These are phyloP conservation scores for Cephus runcator DNA, from an alignment of 2,888 invertebrate genomes.

Conservation along the genomic window DNA sequence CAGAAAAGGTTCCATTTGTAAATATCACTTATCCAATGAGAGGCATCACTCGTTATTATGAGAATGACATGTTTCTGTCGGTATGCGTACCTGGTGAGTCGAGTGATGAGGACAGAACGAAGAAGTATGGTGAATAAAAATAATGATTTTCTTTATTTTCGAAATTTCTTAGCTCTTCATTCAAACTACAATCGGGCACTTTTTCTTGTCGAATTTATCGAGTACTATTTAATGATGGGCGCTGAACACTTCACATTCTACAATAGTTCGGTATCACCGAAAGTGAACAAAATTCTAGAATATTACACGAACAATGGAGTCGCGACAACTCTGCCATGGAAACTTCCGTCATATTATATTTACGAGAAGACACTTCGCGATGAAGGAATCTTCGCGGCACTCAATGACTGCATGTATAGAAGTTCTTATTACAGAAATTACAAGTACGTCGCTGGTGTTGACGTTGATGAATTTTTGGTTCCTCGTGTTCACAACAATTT, in stretches of 20 bases:
- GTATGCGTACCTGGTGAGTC: conserved; percentile 36
- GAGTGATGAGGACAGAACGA: not conserved
- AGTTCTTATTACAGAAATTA: conserved; percentile 52
- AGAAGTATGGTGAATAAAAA: not conserved
- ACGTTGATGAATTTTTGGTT: conserved; percentile 54
- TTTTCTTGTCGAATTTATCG: conserved; percentile 67
- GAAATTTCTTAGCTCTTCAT: conserved; percentile 58
- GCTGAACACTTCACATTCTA: conserved; percentile 67
- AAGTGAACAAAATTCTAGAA: conserved; percentile 58
- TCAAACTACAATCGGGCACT: conserved; percentile 62
- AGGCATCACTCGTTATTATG: conserved; percentile 19
- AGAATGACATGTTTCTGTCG: conserved; percentile 26
- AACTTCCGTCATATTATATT: conserved; percentile 45
- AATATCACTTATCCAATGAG: conserved; percentile 30
- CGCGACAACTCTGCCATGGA: conserved; percentile 65
- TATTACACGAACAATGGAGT: conserved; percentile 55
- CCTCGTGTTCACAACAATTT: conserved; percentile 41
- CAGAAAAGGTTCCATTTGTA: conserved; percentile 21
- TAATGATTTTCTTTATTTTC: conserved; percentile 41
- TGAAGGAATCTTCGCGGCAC: conserved; percentile 50
- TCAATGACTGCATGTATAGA: conserved; percentile 56
- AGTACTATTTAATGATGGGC: conserved; percentile 66
- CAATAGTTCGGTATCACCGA: conserved; percentile 57
- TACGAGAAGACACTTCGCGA: conserved; percentile 61
- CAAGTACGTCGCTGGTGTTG: conserved; percentile 43